phyloP scores from a whole-genome alignment of 1,140 invertebrate species.

The Batillaria attramentaria region DNA sequence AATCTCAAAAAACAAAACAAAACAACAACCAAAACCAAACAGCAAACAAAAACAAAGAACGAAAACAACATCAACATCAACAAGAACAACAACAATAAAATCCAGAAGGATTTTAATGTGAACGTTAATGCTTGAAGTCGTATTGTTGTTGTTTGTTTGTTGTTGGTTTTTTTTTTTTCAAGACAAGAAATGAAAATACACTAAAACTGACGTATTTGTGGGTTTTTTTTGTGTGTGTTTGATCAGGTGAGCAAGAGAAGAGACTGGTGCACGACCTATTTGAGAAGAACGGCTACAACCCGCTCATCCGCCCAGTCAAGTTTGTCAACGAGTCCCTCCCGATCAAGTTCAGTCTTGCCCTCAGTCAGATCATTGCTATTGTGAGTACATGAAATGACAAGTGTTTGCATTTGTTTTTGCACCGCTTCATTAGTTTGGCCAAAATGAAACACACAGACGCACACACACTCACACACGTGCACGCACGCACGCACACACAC shows the following conservation, averaged over 20 bases:
- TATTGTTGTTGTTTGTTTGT: too few relatives aligned
- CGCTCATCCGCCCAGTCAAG: constrained; percentile 97
- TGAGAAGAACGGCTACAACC: constrained; percentile 92
- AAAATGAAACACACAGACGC: constrained; percentile 12
- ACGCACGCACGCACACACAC: constrained; percentile 4
- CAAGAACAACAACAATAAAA: too few relatives aligned
- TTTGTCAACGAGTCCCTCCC: constrained; percentile 98
- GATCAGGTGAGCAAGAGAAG: constrained; percentile 50
- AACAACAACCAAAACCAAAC: too few relatives aligned
- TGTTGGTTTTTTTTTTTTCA: too few relatives aligned
- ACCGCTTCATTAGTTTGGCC: too few relatives aligned
- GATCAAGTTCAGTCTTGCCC: constrained; percentile 95
- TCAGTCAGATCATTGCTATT: constrained; percentile 99
- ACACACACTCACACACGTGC: not conserved
- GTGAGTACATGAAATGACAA: too few relatives aligned
- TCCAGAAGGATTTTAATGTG: too few relatives aligned
- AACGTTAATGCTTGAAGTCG: not conserved
- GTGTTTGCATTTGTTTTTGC: too few relatives aligned
- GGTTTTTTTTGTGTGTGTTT: too few relatives aligned
- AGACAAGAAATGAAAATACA: not conserved
- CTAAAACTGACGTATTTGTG: not conserved
- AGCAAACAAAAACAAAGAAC: too few relatives aligned
- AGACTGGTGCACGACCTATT: constrained; percentile 94
- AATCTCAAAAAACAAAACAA: too few relatives aligned
- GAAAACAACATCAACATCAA: too few relatives aligned